A percentile compares a stretch with the other conserved stretches of the same genome.
Evolutionary conservation across 2,888 invertebrate genomes (phyloP).

Genomic region (Peribatodes rhomboidaria): DNA sequence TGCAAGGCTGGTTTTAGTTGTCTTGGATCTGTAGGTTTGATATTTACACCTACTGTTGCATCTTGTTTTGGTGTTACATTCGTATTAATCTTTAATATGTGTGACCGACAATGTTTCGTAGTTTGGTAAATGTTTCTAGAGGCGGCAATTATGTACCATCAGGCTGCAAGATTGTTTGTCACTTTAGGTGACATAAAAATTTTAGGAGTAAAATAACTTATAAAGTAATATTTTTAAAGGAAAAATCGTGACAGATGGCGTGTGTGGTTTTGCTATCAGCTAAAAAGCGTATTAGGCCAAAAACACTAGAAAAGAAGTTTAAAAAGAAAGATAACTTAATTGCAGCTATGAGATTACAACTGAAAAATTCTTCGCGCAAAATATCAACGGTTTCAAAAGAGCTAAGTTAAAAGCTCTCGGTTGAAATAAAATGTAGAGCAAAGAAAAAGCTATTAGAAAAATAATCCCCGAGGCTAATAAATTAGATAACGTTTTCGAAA

Average conservation of each 20-base stretch:
- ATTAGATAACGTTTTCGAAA: constrained; percentile 34
- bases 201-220: background rate
- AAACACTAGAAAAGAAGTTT: background rate
- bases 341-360: background rate
- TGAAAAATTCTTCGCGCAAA: background rate
- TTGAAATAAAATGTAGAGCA: background rate
- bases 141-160: background rate
- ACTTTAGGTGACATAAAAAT: background rate
- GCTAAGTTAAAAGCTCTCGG: no score
- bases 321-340: background rate
- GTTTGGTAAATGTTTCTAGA: background rate
- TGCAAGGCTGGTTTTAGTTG: constrained; percentile 23
- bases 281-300: background rate
- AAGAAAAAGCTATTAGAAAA: constrained; percentile 30
- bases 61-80: constrained; percentile 36
- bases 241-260: no score
- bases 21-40: constrained; percentile 36
- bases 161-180: background rate
- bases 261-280: background rate
- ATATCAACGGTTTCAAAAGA: no score
- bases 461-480: constrained; percentile 26
- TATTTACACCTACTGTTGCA: constrained; percentile 40
- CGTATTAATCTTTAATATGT: constrained; percentile 13
- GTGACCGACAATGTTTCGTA: constrained; percentile 7
- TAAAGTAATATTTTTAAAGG: no score